phyloP scores from a whole-genome alignment of 2,888 invertebrate species.

The Tanytarsus gracilentus region DNA sequence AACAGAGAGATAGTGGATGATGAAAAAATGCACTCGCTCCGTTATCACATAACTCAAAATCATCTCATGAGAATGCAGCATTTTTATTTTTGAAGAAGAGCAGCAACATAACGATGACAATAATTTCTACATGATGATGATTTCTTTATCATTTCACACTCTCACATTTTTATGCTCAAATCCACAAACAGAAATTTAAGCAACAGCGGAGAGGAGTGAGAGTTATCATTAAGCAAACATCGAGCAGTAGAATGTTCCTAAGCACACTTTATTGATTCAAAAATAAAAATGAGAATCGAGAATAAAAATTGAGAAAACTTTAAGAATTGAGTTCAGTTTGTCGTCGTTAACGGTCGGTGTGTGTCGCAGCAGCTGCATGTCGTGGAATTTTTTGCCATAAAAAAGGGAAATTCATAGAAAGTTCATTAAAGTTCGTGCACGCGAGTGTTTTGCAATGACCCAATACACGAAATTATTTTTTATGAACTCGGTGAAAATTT shows the following conservation, averaged over 20 bases:
- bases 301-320: conserved; percentile 28
- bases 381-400: background rate
- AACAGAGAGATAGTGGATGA: too few species aligned
- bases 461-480: too few species aligned
- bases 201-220: background rate
- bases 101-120: too few species aligned
- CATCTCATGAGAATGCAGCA: too few species aligned
- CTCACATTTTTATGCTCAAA: background rate
- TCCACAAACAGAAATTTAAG: background rate
- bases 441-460: too few species aligned
- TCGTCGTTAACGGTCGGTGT: background rate
- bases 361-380: background rate
- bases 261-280: background rate
- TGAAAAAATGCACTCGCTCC: too few species aligned
- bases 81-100: too few species aligned
- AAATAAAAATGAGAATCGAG: conserved; percentile 20
- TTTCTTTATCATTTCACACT: too few species aligned
- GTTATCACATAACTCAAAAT: too few species aligned
- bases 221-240: conserved; percentile 26
- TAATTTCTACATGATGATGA: too few species aligned
- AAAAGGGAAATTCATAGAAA: background rate
- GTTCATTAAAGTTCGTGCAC: conserved; percentile 3
- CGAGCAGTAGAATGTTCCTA: background rate
- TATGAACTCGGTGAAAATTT: too few species aligned
- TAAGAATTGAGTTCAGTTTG: conserved; percentile 17